A percentile compares a stretch with the other conserved stretches of the same genome.
Evolutionary conservation across 2,888 invertebrate species (phyloP).

Genomic region (Lasioglossum villosulum): DNA sequence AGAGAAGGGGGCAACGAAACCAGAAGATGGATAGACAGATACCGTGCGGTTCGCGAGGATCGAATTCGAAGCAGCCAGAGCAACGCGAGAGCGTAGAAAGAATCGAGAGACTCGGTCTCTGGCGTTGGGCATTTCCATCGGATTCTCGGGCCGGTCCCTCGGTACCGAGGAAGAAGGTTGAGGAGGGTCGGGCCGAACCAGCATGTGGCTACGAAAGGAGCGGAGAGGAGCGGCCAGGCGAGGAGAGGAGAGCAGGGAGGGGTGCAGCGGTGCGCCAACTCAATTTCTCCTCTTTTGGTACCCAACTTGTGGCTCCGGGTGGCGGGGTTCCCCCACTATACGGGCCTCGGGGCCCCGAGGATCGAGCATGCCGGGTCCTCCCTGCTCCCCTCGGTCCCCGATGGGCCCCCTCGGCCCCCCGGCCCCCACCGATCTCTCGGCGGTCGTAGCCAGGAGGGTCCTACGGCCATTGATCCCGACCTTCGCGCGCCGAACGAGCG

Average conservation of each 20-base stretch:
- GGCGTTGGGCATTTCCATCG: slow-evolving; percentile 51
- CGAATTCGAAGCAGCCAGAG: slow-evolving; percentile 24
- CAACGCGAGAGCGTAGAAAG: background rate
- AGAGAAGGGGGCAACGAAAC: background rate
- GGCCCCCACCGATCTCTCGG: slow-evolving; percentile 39
- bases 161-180: slow-evolving; percentile 33
- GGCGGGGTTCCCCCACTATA: slow-evolving; percentile 62
- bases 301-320: slow-evolving; percentile 72
- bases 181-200: slow-evolving; percentile 16
- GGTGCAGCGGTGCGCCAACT: slow-evolving; percentile 72
- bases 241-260: slow-evolving; percentile 28
- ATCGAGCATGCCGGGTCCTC: slow-evolving; percentile 65
- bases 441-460: slow-evolving; percentile 75
- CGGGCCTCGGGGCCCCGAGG: slow-evolving; percentile 58
- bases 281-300: slow-evolving; percentile 76
- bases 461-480: slow-evolving; percentile 85
- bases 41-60: background rate
- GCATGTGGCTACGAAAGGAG: background rate
- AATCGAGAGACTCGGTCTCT: slow-evolving; percentile 13
- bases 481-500: slow-evolving; percentile 84
- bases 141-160: slow-evolving; percentile 44
- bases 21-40: background rate
- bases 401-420: slow-evolving; percentile 60
- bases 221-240: background rate
- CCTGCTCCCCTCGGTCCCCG: slow-evolving; percentile 50